Percentiles rank a stretch among this genome's conserved stretches.
phyloP scores from a whole-genome alignment of 2,888 invertebrate genomes.

The Netelia fuscicornis region DNA sequence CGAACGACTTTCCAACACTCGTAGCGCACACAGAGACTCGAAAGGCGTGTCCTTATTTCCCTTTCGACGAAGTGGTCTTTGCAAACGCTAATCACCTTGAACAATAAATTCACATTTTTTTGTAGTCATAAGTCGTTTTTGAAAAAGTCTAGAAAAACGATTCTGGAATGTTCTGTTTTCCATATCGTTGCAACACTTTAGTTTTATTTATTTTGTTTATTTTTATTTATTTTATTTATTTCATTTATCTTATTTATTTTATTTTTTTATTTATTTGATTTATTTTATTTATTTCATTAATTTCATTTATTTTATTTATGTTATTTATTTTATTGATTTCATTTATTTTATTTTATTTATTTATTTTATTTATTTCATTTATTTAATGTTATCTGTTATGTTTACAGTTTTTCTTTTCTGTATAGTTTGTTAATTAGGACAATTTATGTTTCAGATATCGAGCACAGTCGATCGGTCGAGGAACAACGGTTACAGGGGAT shows the following conservation, averaged over 20 bases:
- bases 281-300: too few species aligned
- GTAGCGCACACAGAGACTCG: neutral
- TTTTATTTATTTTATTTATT: too few species aligned
- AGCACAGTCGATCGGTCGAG: constrained; percentile 74
- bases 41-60: constrained; percentile 8
- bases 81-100: neutral
- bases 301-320: too few species aligned
- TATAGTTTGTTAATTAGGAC: neutral
- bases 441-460: constrained; percentile 73
- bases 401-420: neutral
- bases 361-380: too few species aligned
- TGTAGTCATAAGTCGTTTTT: neutral
- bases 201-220: neutral
- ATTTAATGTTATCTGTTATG: neutral
- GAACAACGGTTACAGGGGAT: constrained; percentile 75
- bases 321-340: too few species aligned
- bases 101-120: neutral
- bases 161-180: too few species aligned
- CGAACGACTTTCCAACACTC: constrained; percentile 63
- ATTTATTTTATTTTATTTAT: too few species aligned
- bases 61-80: constrained; percentile 4
- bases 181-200: neutral
- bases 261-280: too few species aligned
- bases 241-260: too few species aligned
- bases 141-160: too few species aligned